These are phyloP conservation scores for Dolichallabes microphthalmus DNA, from an alignment of 2,113 vertebrate species.

Conservation along the genomic window DNA sequence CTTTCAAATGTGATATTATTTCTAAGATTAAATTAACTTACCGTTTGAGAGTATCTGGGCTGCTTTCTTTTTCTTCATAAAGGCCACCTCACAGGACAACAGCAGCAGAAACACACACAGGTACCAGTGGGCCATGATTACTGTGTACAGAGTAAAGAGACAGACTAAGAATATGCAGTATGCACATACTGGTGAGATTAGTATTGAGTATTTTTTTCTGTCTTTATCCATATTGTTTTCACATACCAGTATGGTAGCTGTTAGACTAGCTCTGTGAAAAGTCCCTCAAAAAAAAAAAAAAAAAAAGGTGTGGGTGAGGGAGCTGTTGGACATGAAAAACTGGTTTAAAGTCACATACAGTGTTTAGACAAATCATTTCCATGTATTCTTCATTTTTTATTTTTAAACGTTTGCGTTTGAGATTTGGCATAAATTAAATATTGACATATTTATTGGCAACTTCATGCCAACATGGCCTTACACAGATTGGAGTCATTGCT, in stretches of 20 bases:
- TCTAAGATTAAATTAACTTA: conserved; percentile 2
- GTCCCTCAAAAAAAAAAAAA: not conserved
- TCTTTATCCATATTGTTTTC: not conserved
- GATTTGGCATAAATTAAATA: not conserved
- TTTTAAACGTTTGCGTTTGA: not conserved
- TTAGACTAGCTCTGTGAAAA: not conserved
- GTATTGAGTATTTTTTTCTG: not conserved
- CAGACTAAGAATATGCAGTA: not conserved
- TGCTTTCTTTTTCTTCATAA: conserved; percentile 39
- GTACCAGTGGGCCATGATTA: conserved; percentile 58
- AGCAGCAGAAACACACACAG: conserved; percentile 53
- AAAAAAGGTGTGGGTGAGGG: not conserved
- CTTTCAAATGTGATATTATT: not conserved
- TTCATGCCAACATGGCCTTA: not conserved
- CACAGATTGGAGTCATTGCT: not conserved
- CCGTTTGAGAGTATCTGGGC: conserved; percentile 59
- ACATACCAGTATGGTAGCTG: not conserved
- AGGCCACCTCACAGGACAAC: conserved; percentile 46
- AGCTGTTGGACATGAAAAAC: conserved; percentile 27
- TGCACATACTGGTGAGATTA: not conserved
- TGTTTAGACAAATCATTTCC: not conserved
- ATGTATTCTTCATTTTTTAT: not conserved
- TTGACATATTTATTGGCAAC: not conserved
- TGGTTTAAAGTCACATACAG: not conserved
- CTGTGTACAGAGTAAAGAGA: conserved; percentile 28